Percentiles rank a stretch among this genome's conserved stretches.
phyloP scores from a whole-genome alignment of 2,888 invertebrate genomes.

The Eurytoma adleriae region DNA sequence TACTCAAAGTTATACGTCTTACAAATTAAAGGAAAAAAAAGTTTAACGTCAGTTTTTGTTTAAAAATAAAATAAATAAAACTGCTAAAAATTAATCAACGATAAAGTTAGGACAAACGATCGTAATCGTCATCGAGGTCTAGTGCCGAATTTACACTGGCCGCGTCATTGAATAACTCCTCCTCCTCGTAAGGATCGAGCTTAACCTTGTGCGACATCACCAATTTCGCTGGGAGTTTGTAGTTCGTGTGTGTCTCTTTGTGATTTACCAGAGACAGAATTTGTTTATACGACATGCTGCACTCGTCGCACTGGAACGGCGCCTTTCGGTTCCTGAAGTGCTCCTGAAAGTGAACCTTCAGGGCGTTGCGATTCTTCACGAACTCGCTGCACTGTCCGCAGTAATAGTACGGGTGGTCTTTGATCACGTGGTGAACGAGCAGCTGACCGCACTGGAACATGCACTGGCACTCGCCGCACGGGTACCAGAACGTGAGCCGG shows the following conservation, averaged over 20 bases:
- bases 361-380: conserved; percentile 16
- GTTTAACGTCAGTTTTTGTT: background rate
- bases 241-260: conserved; percentile 24
- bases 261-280: conserved; percentile 12
- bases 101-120: background rate
- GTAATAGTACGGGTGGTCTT: conserved; percentile 31
- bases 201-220: conserved; percentile 29
- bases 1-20: background rate
- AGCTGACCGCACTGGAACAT: conserved; percentile 15
- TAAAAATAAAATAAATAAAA: background rate
- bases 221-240: conserved; percentile 16
- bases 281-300: conserved; percentile 36
- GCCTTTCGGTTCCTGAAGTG: conserved; percentile 46
- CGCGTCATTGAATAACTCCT: conserved; percentile 15
- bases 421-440: conserved; percentile 29
- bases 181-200: conserved; percentile 3
- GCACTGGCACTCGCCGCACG: conserved; percentile 28
- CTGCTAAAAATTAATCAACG: background rate
- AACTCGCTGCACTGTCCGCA: conserved; percentile 17
- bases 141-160: conserved; percentile 5
- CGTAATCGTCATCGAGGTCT: conserved; percentile 15
- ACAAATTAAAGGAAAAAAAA: background rate
- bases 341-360: conserved; percentile 43
- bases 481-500: conserved; percentile 25
- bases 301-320: conserved; percentile 51